Conservation (phyloP, 2,113 vertebrate species). For the Rhinogobius similis region DNA sequence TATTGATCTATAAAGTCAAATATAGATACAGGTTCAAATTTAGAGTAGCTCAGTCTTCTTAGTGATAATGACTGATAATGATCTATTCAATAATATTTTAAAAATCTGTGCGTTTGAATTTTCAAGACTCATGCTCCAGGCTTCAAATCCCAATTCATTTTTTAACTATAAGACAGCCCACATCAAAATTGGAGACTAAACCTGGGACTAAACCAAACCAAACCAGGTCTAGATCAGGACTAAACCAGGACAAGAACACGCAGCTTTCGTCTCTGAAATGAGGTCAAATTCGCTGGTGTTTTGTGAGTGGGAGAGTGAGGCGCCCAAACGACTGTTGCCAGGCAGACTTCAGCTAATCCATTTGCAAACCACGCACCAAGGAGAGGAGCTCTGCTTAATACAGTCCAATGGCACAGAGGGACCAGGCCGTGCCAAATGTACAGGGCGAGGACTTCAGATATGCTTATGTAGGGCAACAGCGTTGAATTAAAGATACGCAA, state of each 20-base stretch:
- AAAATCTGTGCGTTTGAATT: too few relatives aligned
- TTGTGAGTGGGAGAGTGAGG: not conserved
- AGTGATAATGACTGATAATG: too few relatives aligned
- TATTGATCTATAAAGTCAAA: too few relatives aligned
- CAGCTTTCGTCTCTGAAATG: not conserved
- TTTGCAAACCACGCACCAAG: constrained; percentile 10
- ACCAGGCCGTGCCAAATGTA: too few relatives aligned
- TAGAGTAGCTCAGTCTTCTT: too few relatives aligned
- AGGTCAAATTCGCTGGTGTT: not conserved
- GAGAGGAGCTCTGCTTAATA: not conserved
- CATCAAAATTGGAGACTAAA: too few relatives aligned
- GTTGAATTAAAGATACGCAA: not conserved
- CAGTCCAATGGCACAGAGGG: not conserved
- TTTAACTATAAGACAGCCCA: too few relatives aligned
- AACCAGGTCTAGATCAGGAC: not conserved
- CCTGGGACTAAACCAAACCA: too few relatives aligned
- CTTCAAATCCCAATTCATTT: too few relatives aligned
- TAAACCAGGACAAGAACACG: not conserved
- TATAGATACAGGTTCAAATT: too few relatives aligned
- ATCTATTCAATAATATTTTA: too few relatives aligned
- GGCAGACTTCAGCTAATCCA: constrained; percentile 12
- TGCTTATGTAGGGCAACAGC: not conserved
- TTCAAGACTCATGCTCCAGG: too few relatives aligned
- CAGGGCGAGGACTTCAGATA: not conserved
- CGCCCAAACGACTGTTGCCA: not conserved